phyloP scores from a whole-genome alignment of 1,140 invertebrate genomes.

The Antheraea pernyi region DNA sequence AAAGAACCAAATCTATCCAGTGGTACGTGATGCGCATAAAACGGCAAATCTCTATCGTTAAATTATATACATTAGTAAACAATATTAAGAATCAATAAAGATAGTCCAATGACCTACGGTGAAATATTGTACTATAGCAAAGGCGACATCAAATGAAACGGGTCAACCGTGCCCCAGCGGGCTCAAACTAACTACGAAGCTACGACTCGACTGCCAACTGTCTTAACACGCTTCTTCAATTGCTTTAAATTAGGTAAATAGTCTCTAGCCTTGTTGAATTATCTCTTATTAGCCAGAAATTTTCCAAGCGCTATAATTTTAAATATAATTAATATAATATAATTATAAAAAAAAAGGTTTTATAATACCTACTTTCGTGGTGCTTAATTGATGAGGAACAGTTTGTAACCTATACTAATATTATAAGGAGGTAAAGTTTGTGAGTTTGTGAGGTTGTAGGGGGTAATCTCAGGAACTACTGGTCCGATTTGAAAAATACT shows the following conservation, averaged over 20 bases:
- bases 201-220: constrained; percentile 14
- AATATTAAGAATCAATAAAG: not conserved
- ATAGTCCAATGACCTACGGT: not conserved
- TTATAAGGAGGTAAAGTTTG: no score
- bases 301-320: constrained; percentile 9
- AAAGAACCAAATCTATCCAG: no score
- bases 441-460: no score
- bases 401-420: no score
- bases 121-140: constrained; percentile 7
- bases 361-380: not conserved
- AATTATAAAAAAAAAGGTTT: not conserved
- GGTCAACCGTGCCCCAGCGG: constrained; percentile 42
- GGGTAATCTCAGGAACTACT: no score
- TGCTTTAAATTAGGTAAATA: constrained; percentile 65
- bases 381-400: no score
- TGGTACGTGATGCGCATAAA: no score
- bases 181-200: constrained; percentile 26
- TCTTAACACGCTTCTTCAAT: constrained; percentile 44
- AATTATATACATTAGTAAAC: no score
- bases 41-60: no score
- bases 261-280: constrained; percentile 35
- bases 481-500: no score
- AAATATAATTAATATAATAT: not conserved
- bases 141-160: constrained; percentile 49
- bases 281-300: constrained; percentile 31